phyloP scores from a whole-genome alignment of 23 tunicate species.

The Aplidium turbinatum region DNA sequence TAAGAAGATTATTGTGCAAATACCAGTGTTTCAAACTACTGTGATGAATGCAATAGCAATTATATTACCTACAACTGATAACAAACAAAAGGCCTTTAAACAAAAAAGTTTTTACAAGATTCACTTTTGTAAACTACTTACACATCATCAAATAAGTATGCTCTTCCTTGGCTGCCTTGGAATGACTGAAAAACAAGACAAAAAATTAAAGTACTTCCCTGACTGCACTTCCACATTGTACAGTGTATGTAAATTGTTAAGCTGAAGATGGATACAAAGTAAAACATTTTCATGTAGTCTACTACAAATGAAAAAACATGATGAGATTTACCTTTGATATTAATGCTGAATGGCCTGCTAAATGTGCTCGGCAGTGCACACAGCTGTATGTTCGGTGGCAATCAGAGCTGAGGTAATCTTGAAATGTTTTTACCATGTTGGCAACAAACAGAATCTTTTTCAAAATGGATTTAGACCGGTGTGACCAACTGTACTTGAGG shows the following conservation, averaged over 20 bases:
- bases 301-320: too few species aligned
- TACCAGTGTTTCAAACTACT: too few species aligned
- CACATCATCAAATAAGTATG: constrained; percentile 84
- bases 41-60: too few species aligned
- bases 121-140: constrained; percentile 67
- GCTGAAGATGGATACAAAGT: too few species aligned
- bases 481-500: too few species aligned
- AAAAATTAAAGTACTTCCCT: neutral
- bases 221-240: too few species aligned
- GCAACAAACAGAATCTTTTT: neutral
- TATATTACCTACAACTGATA: too few species aligned
- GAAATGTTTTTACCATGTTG: constrained; percentile 88
- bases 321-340: constrained; percentile 79
- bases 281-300: too few species aligned
- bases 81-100: too few species aligned
- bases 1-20: too few species aligned
- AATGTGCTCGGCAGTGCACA: constrained; percentile 93
- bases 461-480: neutral
- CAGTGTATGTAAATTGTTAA: too few species aligned
- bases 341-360: constrained; percentile 81
- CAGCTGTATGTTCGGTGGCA: constrained; percentile 94
- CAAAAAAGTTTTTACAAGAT: too few species aligned
- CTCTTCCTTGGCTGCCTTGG: constrained; percentile 98
- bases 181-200: constrained; percentile 72
- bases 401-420: constrained; percentile 79